A percentile compares a stretch with the other conserved stretches of the same genome.
These are phyloP conservation scores for Mactra quadrangularis DNA, from an alignment of 1,140 invertebrate species.

Conservation along the genomic window DNA sequence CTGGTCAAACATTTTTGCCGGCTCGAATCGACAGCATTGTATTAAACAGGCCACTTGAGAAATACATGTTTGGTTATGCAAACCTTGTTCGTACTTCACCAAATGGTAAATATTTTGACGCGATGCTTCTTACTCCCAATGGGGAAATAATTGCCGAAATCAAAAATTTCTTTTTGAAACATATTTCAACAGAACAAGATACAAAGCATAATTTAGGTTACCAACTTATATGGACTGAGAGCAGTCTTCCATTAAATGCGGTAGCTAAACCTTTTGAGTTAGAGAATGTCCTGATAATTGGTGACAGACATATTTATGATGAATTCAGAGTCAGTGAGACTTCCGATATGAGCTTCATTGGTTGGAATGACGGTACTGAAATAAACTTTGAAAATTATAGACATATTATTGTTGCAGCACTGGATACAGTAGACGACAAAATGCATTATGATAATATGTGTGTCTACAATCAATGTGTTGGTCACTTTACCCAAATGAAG, in stretches of 20 bases:
- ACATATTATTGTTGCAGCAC: no score
- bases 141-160: background rate
- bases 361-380: no score
- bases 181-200: background rate
- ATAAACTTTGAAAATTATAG: background rate
- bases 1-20: constrained; percentile 33
- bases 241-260: no score
- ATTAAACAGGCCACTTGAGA: background rate
- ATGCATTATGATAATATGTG: no score
- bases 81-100: background rate
- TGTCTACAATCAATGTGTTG: no score
- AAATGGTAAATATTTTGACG: constrained; percentile 34
- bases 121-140: background rate
- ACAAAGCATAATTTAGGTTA: background rate
- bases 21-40: constrained; percentile 37
- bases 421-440: no score
- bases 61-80: constrained; percentile 49
- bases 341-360: no score
- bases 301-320: background rate
- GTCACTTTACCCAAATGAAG: no score
- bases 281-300: background rate
- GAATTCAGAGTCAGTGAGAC: background rate
- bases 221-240: background rate
- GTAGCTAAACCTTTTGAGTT: no score
- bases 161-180: background rate